A percentile compares a stretch with the other conserved stretches of the same genome.
These are phyloP conservation scores for Harpegnathos saltator DNA, from an alignment of 1,140 invertebrate genomes.

Conservation along the genomic window DNA sequence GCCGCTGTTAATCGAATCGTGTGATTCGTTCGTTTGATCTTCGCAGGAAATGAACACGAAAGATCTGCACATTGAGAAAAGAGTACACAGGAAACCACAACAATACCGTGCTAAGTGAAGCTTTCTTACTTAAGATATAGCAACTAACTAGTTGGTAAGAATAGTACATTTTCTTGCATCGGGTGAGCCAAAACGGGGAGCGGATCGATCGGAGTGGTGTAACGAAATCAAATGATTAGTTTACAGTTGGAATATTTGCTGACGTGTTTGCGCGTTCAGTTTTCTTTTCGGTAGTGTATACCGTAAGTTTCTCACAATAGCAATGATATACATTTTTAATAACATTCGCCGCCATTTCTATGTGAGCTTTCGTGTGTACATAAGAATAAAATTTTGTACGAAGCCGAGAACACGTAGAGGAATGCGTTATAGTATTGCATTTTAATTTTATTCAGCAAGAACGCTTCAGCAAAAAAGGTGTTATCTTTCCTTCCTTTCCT, in stretches of 20 bases:
- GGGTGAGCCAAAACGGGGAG: not conserved
- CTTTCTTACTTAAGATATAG: constrained; percentile 64
- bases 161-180: constrained; percentile 77
- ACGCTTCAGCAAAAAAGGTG: not conserved
- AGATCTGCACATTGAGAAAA: not conserved
- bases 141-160: constrained; percentile 47
- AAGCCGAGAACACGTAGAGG: constrained; percentile 4
- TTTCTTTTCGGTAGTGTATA: not conserved
- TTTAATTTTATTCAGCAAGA: not conserved
- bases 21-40: constrained; percentile 26
- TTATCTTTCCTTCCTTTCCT: not conserved
- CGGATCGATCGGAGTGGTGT: not conserved
- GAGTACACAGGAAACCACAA: constrained; percentile 49
- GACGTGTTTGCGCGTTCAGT: not conserved
- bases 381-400: constrained; percentile 47
- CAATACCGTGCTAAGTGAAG: constrained; percentile 56
- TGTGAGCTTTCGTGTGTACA: constrained; percentile 10
- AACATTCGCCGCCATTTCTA: constrained; percentile 13
- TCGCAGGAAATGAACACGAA: constrained; percentile 72
- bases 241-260: constrained; percentile 7
- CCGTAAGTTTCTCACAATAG: constrained; percentile 8
- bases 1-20: not conserved
- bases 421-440: constrained; percentile 13
- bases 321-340: not conserved
- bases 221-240: not conserved